phyloP scores from a whole-genome alignment of 2,113 vertebrate species.

The Sylvia atricapilla region DNA sequence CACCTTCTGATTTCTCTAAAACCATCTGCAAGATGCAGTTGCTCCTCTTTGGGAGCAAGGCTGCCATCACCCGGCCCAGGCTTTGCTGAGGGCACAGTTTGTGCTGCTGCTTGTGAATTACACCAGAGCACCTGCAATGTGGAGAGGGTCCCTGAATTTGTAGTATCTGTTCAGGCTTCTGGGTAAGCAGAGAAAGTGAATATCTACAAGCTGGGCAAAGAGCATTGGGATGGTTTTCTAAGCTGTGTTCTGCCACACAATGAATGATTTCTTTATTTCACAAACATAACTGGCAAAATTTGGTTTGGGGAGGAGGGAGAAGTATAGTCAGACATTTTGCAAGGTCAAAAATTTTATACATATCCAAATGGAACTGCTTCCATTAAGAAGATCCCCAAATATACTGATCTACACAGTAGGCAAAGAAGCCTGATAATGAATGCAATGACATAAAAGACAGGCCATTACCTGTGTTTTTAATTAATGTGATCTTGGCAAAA shows the following conservation, averaged over 20 bases:
- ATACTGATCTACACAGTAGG: not conserved
- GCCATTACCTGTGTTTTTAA: not conserved
- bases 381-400: not conserved
- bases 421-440: not conserved
- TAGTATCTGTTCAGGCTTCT: not conserved
- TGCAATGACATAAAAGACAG: not conserved
- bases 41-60: not conserved
- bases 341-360: not conserved
- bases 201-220: not conserved
- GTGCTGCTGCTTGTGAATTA: not conserved
- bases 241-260: not conserved
- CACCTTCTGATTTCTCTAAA: not conserved
- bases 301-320: not conserved
- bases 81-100: not conserved
- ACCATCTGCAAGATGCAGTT: not conserved
- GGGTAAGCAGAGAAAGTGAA: not conserved
- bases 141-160: not conserved
- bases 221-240: not conserved
- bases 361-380: not conserved
- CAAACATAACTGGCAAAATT: not conserved
- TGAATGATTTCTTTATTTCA: not conserved
- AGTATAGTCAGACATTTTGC: not conserved
- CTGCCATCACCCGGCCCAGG: not conserved
- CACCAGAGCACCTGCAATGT: accelerated
- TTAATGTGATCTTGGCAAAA: not conserved